A percentile compares a stretch with the other conserved stretches of the same genome.
Conservation (phyloP, 2,797 vertebrate genomes). For the Austrolebias charrua region DNA sequence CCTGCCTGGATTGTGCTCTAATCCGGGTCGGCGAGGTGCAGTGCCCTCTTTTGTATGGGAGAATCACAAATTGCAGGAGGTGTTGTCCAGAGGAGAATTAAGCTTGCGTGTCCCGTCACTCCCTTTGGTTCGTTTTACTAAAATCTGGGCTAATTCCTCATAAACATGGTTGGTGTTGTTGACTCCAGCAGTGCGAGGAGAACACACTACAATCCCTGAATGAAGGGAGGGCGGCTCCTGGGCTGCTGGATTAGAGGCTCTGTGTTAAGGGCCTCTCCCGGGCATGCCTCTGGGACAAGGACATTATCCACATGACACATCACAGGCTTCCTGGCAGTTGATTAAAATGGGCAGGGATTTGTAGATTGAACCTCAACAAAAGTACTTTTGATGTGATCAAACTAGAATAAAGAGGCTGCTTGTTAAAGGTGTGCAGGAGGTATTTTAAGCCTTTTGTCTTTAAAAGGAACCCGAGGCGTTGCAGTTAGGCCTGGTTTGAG, state of each 20-base stretch:
- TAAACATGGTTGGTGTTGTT: constrained; percentile 71
- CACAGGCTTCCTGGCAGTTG: constrained; percentile 67
- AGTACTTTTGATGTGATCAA: constrained; percentile 75
- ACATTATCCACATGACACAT: constrained; percentile 81
- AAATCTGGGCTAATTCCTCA: constrained; percentile 75
- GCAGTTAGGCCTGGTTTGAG: constrained; percentile 58
- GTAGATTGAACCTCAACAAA: constrained; percentile 64
- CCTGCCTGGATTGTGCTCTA: constrained; percentile 67
- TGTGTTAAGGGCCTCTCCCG: constrained; percentile 69
- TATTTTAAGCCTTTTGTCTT: constrained; percentile 61
- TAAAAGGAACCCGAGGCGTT: constrained; percentile 41
- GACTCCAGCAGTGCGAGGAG: constrained; percentile 70
- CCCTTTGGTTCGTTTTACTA: constrained; percentile 67
- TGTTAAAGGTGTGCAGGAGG: constrained; percentile 67
- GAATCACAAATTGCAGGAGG: constrained; percentile 64
- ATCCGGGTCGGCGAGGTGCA: constrained; percentile 67
- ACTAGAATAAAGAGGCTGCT: constrained; percentile 73
- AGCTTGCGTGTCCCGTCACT: constrained; percentile 62
- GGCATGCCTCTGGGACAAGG: constrained; percentile 69
- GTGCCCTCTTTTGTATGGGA: constrained; percentile 66
- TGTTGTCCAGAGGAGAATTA: constrained; percentile 70
- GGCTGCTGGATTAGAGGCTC: constrained; percentile 77
- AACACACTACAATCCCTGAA: constrained; percentile 70
- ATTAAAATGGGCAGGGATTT: constrained; percentile 73
- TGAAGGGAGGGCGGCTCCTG: constrained; percentile 67